phyloP scores from a whole-genome alignment of 2,113 vertebrate genomes.

The Garra rufa region DNA sequence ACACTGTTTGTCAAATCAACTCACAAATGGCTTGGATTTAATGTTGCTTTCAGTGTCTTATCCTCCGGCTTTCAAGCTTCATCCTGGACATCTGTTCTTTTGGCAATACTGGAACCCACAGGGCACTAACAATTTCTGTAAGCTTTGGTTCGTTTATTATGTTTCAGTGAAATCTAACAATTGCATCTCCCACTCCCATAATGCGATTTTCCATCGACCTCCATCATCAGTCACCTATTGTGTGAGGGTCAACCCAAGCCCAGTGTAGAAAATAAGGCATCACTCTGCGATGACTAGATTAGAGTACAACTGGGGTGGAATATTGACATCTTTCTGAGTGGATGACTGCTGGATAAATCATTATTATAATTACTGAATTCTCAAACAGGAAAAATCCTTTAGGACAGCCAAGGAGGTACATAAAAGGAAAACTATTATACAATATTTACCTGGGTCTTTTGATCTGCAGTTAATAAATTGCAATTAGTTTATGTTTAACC shows the following conservation, averaged over 20 bases:
- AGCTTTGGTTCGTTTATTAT: not conserved
- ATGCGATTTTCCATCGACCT: constrained; percentile 38
- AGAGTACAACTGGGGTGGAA: not conserved
- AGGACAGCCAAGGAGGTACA: not conserved
- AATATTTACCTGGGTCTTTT: not conserved
- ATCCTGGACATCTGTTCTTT: constrained; percentile 9
- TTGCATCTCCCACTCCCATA: constrained; percentile 12
- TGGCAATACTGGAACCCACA: not conserved
- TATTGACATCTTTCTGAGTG: constrained; percentile 36
- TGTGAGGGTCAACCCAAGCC: constrained; percentile 42
- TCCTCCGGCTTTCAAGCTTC: not conserved
- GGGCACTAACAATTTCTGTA: not conserved
- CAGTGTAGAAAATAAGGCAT: constrained; percentile 33
- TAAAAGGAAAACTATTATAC: not conserved
- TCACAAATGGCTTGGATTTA: not conserved
- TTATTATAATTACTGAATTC: constrained; percentile 38
- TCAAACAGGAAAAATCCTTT: not conserved
- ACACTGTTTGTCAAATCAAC: not conserved
- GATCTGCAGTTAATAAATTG: not conserved
- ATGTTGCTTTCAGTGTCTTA: not conserved
- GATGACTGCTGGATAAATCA: constrained; percentile 32
- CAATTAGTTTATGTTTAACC: not conserved
- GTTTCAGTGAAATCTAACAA: not conserved
- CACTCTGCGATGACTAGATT: constrained; percentile 11
- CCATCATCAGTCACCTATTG: not conserved